Evolutionary conservation across 2,797 vertebrate species (phyloP).

Genomic region (Astyanax mexicanus): DNA sequence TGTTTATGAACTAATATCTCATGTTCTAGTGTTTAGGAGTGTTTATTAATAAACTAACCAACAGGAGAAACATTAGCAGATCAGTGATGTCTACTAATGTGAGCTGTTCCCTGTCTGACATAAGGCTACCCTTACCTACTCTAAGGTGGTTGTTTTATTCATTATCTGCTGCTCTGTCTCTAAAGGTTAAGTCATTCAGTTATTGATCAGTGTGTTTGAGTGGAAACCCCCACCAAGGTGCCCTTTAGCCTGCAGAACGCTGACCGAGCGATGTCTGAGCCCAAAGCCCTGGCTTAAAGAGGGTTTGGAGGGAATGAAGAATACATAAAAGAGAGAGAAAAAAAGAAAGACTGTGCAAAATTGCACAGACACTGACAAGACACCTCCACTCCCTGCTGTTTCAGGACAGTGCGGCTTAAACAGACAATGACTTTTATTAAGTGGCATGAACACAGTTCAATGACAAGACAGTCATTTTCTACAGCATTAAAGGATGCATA

Average conservation of each 20-base stretch:
- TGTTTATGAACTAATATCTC: no score
- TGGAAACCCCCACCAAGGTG: conserved; percentile 43
- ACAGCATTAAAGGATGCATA: no score
- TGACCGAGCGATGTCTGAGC: background rate
- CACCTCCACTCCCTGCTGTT: background rate
- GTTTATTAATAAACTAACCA: no score
- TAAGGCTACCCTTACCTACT: background rate
- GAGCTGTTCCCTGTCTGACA: conserved; percentile 10
- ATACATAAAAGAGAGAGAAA: background rate
- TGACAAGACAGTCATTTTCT: no score
- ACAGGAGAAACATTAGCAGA: no score
- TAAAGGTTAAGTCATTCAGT: conserved; percentile 52
- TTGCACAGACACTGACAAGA: no score
- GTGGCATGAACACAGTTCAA: background rate
- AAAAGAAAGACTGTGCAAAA: background rate
- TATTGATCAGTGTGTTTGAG: conserved; percentile 46
- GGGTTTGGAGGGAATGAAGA: conserved; percentile 6
- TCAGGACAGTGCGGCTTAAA: background rate
- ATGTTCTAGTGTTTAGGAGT: no score
- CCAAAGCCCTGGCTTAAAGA: background rate
- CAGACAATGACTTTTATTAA: background rate
- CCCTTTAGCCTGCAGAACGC: conserved; percentile 39
- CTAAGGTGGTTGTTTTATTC: conserved; percentile 38
- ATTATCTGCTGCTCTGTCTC: conserved; percentile 25
- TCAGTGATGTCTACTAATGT: no score